Evolutionary conservation across 2,888 invertebrate species (phyloP), one percentile per base, ranked within the genome.

Genomic region (Catonia carolina): DNA sequence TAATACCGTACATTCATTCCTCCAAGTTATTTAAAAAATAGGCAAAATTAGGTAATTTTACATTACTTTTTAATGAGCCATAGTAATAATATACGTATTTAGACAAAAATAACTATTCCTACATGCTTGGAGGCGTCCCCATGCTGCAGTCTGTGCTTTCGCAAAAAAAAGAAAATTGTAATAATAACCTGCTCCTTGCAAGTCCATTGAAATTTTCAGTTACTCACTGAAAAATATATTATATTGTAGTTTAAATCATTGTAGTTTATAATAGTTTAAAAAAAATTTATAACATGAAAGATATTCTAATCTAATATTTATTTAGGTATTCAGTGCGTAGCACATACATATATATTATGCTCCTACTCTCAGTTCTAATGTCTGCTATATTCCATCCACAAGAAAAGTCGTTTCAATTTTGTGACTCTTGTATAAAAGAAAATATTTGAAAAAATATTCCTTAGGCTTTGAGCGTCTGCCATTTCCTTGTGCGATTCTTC

Each of bases 111-210:
- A n/a, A n/a, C 31, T 17, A 14, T 22, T 15, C 27, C 52, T 53
- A 57, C 57, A 57, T 57, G 57, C 57, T 22, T 48, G 57, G 45
- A 57, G 53, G 37, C 27, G 17, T 42, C 66, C 65, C 64, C 66
- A 66, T 66, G 66, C 66, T 65, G 66, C 66, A 63, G 66, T 66
- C 66, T 63, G 66, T 66, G 66, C 66, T 62, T 60, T 56, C 58
- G 59, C 60, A 55, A 42, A 47, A 54, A 59, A 54, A 59, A 35
- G n/a, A n/a, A n/a, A n/a, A n/a, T n/a, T n/a, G n/a, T n/a, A n/a
- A n/a, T n/a, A 48, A 49, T 45, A 27, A 58, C 55, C 62, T 54
- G 52, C 59, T 63, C 63, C 64, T 62, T 58, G 62, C 64, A 64
- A 65, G 65, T 63, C 64, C 59, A 59, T 55, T 23, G 20, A 18